Base-by-base conservation (phyloP, 2,113 vertebrate species). In the Mionectes macconnelli region DNA sequence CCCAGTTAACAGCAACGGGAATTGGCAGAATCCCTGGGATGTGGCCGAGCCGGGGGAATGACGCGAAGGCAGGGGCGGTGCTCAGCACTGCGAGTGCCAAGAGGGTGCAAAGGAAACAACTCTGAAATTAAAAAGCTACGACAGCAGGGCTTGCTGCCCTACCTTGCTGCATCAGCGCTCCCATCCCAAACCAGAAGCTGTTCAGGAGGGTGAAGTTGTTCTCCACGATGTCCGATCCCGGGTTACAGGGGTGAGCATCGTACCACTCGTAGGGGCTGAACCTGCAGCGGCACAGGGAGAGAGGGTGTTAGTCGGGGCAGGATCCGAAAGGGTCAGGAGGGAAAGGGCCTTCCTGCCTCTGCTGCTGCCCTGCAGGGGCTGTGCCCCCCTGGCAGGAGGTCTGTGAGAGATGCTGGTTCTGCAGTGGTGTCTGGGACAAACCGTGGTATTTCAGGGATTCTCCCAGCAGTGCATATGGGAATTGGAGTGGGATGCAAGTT, bases 261-360 rank as follows among this genome's bases (percentile, higher is more conserved):
- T 99, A 99, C 99, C 99, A 99, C 95, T 99, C 99, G 0, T 99
- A 99, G 0, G 99, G 99, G 96, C 99, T 99, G 97, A 99, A 99
- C 97, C 99, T 99, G 93, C 0, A 6, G 78, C 5, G 39, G 47
- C 35, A 47, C 37, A 28, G 2, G 47, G 62, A 55, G 18, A 72
- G 30, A 11, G n/a, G n/a, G 21, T 0, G 2, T 90, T 64, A 92
- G 63, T 12, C 0, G 0, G 66, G 52, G 15, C 3, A 13, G 30
- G 42, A 35, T 14, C 12, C 39, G 11, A 24, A 35, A 52, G 39
- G 42, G 49, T 7, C 27, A 33, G 52, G 27, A 30, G 7, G 11
- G 66, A 55, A 45, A 16, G 45, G 73, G 8, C 16, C 27, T 23
- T 20, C 25, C 3, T 45, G 6, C 39, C 27, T 23, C 24, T 39